These are phyloP conservation scores for Mechanitis messenoides DNA, from an alignment of 2,888 invertebrate genomes.

Conservation along the genomic window DNA sequence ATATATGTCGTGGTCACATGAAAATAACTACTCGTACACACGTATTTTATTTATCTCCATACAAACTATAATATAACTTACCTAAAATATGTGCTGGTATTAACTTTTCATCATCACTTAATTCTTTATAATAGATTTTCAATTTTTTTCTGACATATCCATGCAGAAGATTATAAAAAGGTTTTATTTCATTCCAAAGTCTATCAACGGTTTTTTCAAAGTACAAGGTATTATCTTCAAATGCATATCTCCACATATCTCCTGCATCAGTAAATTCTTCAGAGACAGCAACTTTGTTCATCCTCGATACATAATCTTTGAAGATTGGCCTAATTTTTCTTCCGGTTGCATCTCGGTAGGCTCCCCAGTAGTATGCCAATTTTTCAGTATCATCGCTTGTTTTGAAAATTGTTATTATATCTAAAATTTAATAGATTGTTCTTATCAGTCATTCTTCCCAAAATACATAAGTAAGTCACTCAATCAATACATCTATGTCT, in stretches of 20 bases:
- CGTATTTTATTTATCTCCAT: no score
- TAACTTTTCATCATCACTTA: conserved; percentile 61
- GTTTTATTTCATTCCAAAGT: conserved; percentile 78
- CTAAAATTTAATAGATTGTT: conserved; percentile 38
- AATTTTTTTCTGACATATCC: conserved; percentile 78
- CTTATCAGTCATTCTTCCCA: not conserved
- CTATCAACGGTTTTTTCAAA: conserved; percentile 61
- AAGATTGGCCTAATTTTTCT: conserved; percentile 77
- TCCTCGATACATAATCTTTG: conserved; percentile 76
- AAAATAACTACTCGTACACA: no score
- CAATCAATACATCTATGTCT: no score
- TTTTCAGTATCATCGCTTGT: conserved; percentile 77
- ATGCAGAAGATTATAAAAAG: conserved; percentile 80
- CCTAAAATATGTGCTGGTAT: conserved; percentile 84
- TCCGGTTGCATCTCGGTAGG: conserved; percentile 80
- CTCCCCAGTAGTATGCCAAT: conserved; percentile 79
- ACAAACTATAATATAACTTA: conserved; percentile 41
- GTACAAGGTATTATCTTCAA: conserved; percentile 52
- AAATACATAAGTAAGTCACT: no score
- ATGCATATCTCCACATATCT: conserved; percentile 66
- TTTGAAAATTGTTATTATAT: conserved; percentile 61
- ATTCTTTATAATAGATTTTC: conserved; percentile 64
- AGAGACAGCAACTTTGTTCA: conserved; percentile 77
- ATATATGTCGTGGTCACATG: no score
- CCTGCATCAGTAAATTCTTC: conserved; percentile 72